Base-by-base conservation (phyloP, 2,113 vertebrate species). In the Gorilla gorilla region DNA sequence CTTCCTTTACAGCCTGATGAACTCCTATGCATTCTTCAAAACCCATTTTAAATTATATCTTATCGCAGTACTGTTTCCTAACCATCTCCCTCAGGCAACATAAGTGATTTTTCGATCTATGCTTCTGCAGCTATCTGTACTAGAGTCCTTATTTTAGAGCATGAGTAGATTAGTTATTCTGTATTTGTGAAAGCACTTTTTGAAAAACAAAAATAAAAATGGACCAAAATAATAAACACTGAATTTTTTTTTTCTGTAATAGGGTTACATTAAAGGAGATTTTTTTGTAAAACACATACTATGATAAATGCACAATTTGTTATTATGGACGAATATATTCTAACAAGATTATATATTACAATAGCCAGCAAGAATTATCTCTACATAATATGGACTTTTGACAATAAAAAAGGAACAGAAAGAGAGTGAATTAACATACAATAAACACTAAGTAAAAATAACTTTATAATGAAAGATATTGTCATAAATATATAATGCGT, bases 101-200 rank as follows among this genome's bases (percentile, higher is more conserved):
- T 8, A 8, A 4, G 10, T 2, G 5, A 14, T 17, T 80, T 59
- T 45, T 45, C 16, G 0, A 0, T 30, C 23, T 17, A 0, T 0
- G 1, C 5, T 40, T 20, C n/a, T 52, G 30, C 4, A 8, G 16
- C 6, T 16, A 10, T n/a, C 35, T 3, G 14, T 16, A 6, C 32
- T 14, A 30, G 59, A 10, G 22, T 13, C 61, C n/a, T 75, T n/a
- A 30, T 40, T 81, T 20, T 11, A 20, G 2, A 16, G 32, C 5
- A 22, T 7, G 5, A 17, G 18, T 32, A 57, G 14, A 5, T 20
- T 32, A 32, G 11, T 64, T 43, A 75, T 55, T 75, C 27, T 20
- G 4, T 70, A 59, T 25, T 23, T 27, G 57, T 25, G 8, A 64
- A 64, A 30, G 61, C 61, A 64, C 27, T 6, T 64, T 61, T 64